Conservation (phyloP, 2,888 invertebrate species). For the Halictus quadricinctus region DNA sequence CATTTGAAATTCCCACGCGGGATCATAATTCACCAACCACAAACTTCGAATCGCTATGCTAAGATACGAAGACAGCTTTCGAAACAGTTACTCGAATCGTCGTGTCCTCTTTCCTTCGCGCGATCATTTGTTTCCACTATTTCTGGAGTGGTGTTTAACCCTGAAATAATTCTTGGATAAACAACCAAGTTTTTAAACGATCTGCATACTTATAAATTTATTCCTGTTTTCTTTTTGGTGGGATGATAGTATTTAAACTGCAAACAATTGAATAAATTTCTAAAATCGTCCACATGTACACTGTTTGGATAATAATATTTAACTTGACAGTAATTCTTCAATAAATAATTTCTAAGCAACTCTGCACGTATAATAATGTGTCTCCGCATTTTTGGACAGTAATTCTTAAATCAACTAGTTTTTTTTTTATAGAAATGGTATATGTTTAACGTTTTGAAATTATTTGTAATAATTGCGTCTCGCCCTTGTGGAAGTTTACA, state of each 20-base stretch:
- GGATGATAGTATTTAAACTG: neutral
- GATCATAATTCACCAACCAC: neutral
- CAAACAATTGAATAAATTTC: neutral
- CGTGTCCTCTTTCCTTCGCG: neutral
- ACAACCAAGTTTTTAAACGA: neutral
- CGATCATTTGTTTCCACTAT: too few relatives aligned
- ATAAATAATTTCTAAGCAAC: neutral
- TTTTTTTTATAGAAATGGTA: too few relatives aligned
- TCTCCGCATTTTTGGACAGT: neutral
- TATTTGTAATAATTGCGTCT: too few relatives aligned
- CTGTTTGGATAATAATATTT: neutral
- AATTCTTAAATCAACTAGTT: neutral
- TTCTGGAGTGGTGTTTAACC: neutral
- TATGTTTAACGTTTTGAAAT: too few relatives aligned
- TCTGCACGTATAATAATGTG: neutral
- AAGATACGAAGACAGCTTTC: neutral
- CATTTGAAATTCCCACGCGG: neutral
- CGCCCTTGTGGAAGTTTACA: too few relatives aligned
- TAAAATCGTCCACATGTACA: neutral
- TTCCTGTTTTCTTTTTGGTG: neutral
- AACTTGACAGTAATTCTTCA: neutral
- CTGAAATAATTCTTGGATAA: neutral
- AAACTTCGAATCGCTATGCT: neutral
- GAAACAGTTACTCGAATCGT: neutral
- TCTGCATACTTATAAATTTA: neutral